These are phyloP conservation scores for Acrobasis consociella DNA, from an alignment of 2,888 invertebrate species.

Conservation along the genomic window DNA sequence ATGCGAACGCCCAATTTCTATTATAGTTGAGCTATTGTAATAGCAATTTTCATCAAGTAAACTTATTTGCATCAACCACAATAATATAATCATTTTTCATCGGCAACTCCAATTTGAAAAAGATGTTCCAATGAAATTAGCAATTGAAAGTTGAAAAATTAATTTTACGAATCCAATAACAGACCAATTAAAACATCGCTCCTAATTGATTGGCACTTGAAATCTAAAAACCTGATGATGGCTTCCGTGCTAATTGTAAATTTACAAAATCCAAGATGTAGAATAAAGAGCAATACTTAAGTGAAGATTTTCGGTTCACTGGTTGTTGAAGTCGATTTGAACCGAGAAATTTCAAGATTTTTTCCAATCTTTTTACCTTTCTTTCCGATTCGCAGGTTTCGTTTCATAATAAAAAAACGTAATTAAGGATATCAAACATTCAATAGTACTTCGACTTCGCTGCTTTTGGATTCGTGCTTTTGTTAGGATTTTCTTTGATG, in stretches of 20 bases:
- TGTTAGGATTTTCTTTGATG: neutral
- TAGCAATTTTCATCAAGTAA: too few species aligned
- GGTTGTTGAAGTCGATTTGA: neutral
- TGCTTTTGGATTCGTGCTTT: neutral
- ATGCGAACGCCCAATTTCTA: too few species aligned
- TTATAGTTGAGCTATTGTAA: too few species aligned
- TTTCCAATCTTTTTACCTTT: neutral
- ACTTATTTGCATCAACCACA: too few species aligned
- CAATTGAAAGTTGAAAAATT: too few species aligned
- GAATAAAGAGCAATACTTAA: neutral
- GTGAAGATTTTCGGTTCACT: neutral
- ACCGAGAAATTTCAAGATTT: neutral
- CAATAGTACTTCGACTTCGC: neutral
- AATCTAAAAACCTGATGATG: neutral
- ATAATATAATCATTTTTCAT: too few species aligned
- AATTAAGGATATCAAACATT: neutral
- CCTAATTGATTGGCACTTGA: neutral
- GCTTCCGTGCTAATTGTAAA: neutral
- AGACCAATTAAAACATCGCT: neutral
- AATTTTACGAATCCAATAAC: neutral
- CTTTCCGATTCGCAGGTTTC: neutral
- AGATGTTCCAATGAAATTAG: too few species aligned
- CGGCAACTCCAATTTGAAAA: too few species aligned
- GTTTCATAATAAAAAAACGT: neutral
- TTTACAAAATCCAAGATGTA: neutral